A percentile compares a stretch with the other conserved stretches of the same genome.
Evolutionary conservation across 35 echinoderm and acorn worm genomes (phyloP).

Genomic region (Patiria miniata): DNA sequence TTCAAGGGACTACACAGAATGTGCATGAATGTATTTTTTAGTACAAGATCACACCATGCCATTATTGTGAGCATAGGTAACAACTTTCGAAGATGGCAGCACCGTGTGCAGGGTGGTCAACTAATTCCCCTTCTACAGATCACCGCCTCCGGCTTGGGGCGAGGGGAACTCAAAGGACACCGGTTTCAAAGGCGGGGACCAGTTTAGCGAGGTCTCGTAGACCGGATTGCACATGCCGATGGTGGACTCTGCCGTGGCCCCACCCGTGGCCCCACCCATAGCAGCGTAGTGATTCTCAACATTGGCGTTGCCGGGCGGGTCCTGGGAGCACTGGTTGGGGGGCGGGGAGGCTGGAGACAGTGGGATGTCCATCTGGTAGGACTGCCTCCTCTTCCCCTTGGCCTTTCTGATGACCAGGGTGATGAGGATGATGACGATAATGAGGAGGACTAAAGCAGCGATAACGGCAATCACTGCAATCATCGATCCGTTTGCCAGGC

Average conservation of each 20-base stretch:
- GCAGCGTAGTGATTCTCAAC: neutral
- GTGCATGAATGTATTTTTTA: no score
- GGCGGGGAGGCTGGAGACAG: neutral
- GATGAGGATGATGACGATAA: neutral
- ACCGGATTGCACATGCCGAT: neutral
- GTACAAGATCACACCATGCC: no score
- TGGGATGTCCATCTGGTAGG: neutral
- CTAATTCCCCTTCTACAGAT: no score
- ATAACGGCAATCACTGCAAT: neutral
- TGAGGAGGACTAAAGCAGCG: neutral
- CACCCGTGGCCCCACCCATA: neutral
- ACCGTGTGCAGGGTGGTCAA: no score
- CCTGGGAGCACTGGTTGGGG: neutral
- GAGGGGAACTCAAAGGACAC: neutral
- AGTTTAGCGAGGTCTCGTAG: neutral
- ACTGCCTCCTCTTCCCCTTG: neutral
- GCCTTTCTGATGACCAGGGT: neutral
- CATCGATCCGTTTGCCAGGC: neutral
- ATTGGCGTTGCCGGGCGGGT: no score
- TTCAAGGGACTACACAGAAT: no score
- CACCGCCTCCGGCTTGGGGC: neutral
- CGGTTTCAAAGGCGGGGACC: neutral
- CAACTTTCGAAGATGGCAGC: no score
- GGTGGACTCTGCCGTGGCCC: neutral
- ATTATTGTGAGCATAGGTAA: no score